Evolutionary conservation across 2,888 invertebrate species (phyloP), one percentile per base, ranked within the genome.

Genomic region (Lepidochitona cinerea): DNA sequence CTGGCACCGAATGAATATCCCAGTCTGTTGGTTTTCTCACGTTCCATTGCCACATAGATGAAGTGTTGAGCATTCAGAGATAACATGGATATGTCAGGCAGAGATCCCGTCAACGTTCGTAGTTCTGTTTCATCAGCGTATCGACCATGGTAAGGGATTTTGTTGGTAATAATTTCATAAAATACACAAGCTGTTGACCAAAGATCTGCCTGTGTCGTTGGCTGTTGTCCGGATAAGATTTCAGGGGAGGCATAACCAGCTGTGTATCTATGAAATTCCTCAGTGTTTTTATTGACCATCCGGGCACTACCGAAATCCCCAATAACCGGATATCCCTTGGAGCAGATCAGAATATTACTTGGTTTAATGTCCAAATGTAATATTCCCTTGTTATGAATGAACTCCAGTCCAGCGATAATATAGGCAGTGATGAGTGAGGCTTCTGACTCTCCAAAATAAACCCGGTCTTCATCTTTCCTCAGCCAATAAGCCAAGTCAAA

Each of bases 311-410:
- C 66, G 26, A 66, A 66, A 36, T 66, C 66, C 14, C n/a, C 29
- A 1, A 66, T 35, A 3, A 66, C 29, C 14, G 37, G 66, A 36
- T 66, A 66, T 32, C 66, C 66, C n/a, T 36, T 66, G 29, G 1
- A 18, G 23, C n/a, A 12, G 9, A 66, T 37, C 33, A 66, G 4
- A 35, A 66, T 7, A 26, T 66, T 66, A 14, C 36, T 37, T 23
- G 66, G 66, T 36, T 66, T 66, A n/a, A 66, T 36, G 66, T 66
- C 66, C n/a, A 66, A 66, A 36, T 66, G 66, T 7, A 66, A 23
- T 12, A 66, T 37, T 23, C 26, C 37, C n/a, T 1, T 32, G 14
- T 35, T 37, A 18, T 66, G 66, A 37, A 66, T 35, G 26, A 23
- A 66, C 18, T 37, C n/a, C 1, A 37, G n/a, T 18, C 36, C 33